Evolutionary conservation across 2,113 vertebrate genomes (phyloP).

Genomic region (Hippocampus abdominalis): DNA sequence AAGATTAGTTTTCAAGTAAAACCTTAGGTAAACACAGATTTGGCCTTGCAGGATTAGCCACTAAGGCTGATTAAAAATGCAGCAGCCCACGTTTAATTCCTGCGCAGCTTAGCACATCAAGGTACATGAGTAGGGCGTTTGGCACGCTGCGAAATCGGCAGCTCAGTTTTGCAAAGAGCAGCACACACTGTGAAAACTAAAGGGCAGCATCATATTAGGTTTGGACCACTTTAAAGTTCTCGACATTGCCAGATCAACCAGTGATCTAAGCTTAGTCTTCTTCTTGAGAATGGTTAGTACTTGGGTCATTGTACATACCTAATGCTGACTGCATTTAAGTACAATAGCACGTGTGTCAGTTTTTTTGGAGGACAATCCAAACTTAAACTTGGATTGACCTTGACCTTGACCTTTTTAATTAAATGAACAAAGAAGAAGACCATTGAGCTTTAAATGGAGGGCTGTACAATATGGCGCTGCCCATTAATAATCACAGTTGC

Average conservation of each 20-base stretch:
- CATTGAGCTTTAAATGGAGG: conserved; percentile 39
- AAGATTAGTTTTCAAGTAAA: conserved; percentile 9
- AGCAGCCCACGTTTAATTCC: conserved; percentile 2
- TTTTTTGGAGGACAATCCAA: conserved; percentile 9
- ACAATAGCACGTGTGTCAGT: conserved; percentile 3
- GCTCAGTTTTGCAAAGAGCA: conserved; percentile 25
- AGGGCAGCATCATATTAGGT: conserved; percentile 45
- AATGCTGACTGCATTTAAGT: background rate
- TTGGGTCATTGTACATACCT: background rate
- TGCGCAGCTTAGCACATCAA: conserved; percentile 8
- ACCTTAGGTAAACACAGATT: conserved; percentile 8
- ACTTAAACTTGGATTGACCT: conserved; percentile 13
- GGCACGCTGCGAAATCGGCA: conserved; percentile 27
- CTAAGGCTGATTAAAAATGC: conserved; percentile 9
- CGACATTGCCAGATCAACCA: conserved; percentile 17
- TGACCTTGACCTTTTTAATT: conserved; percentile 20
- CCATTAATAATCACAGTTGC: conserved; percentile 36
- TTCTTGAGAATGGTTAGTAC: conserved; percentile 43
- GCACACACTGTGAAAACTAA: conserved; percentile 25
- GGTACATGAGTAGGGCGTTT: conserved; percentile 8
- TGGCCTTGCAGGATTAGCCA: conserved; percentile 3
- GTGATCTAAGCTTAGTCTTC: conserved; percentile 29
- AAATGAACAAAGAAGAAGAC: conserved; percentile 43
- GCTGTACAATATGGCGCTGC: conserved; percentile 48
- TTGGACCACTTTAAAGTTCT: conserved; percentile 46